Evolutionary conservation across 2,113 vertebrate species (phyloP).

Genomic region (Vombatus ursinus): DNA sequence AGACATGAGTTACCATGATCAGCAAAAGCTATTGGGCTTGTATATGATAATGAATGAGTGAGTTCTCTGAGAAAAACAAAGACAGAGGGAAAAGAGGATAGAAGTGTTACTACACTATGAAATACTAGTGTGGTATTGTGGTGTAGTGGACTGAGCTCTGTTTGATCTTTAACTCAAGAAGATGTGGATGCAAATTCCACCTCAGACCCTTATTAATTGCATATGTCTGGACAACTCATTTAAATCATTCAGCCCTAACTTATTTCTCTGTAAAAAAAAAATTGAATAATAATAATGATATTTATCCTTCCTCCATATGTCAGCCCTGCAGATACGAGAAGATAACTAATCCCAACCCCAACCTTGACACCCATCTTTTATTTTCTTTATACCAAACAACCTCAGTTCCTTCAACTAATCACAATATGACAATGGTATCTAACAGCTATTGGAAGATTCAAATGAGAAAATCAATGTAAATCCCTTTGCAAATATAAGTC

Average conservation of each 20-base stretch:
- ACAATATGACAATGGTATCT: too few species aligned
- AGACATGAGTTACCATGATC: not conserved
- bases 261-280: not conserved
- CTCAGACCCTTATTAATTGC: not conserved
- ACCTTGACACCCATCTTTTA: too few species aligned
- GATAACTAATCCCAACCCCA: too few species aligned
- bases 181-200: not conserved
- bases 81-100: not conserved
- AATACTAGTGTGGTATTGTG: not conserved
- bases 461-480: too few species aligned
- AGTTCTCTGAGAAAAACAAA: not conserved
- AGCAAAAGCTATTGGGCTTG: not conserved
- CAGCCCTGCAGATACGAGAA: too few species aligned
- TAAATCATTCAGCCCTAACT: not conserved
- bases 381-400: too few species aligned
- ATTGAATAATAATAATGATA: slow-evolving; percentile 25
- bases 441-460: too few species aligned
- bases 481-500: too few species aligned
- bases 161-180: not conserved
- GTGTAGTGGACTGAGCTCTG: not conserved
- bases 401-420: too few species aligned
- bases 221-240: not conserved
- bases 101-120: not conserved
- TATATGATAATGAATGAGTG: not conserved
- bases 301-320: too few species aligned